These are phyloP conservation scores for Drosophila punjabiensis DNA, from an alignment of 1,140 invertebrate genomes.

Conservation along the genomic window DNA sequence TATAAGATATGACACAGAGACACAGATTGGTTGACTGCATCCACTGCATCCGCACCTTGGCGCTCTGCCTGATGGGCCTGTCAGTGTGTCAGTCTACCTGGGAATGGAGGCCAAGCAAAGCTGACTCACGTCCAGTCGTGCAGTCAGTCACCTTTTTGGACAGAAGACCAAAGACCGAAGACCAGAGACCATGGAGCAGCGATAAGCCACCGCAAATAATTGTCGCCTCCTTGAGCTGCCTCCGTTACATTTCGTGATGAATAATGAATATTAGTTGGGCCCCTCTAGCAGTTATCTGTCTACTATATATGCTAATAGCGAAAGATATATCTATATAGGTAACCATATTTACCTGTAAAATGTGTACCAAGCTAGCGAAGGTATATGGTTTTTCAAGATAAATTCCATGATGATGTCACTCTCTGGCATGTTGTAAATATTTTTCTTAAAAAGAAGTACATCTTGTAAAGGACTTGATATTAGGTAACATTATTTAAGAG, in stretches of 20 bases:
- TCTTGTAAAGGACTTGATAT: too few species aligned
- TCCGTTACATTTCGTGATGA: conserved; percentile 25
- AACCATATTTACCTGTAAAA: not conserved
- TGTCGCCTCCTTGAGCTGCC: conserved; percentile 31
- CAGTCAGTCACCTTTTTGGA: conserved; percentile 26
- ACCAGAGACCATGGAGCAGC: not conserved
- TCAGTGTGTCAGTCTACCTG: not conserved
- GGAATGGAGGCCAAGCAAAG: not conserved
- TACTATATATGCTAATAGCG: not conserved
- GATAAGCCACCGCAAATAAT: conserved; percentile 39
- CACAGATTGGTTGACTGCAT: not conserved
- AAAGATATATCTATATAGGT: not conserved
- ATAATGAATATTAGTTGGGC: conserved; percentile 22
- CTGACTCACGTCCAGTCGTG: conserved; percentile 28
- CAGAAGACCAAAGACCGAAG: not conserved
- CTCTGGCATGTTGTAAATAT: not conserved
- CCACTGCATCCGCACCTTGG: not conserved
- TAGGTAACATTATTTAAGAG: not conserved
- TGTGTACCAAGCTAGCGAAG: not conserved
- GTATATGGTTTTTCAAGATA: not conserved
- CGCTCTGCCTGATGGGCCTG: conserved; percentile 1
- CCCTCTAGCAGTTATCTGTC: not conserved
- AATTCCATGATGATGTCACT: not conserved
- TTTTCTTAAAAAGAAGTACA: too few species aligned
- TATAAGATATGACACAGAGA: not conserved